Evolutionary conservation across 2,888 invertebrate genomes (phyloP).

Genomic region (Onchidella celtica): DNA sequence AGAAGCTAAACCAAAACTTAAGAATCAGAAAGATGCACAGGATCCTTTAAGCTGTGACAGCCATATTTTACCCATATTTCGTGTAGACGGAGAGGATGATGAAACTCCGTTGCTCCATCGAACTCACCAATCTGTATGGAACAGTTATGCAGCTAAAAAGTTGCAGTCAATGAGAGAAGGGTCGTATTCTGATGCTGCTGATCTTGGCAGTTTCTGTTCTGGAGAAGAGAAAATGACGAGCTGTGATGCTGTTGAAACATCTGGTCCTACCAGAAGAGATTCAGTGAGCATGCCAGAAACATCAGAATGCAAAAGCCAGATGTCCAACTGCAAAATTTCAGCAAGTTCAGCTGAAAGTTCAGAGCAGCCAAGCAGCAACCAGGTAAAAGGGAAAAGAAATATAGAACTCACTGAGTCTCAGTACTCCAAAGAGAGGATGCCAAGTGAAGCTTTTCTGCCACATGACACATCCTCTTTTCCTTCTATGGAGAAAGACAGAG

Average conservation of each 20-base stretch:
- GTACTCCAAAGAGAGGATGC: not conserved
- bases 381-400: no score
- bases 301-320: not conserved
- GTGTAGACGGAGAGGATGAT: constrained; percentile 55
- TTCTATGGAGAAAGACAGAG: constrained; percentile 32
- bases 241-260: not conserved
- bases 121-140: constrained; percentile 68
- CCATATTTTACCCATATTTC: constrained; percentile 42
- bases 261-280: no score
- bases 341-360: not conserved
- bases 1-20: not conserved
- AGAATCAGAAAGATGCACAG: not conserved
- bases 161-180: constrained; percentile 70
- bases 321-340: not conserved
- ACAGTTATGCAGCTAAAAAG: constrained; percentile 72
- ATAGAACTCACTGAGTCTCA: not conserved
- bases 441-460: not conserved
- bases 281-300: no score
- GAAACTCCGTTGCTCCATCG: constrained; percentile 72
- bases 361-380: not conserved
- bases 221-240: not conserved
- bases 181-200: constrained; percentile 59
- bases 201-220: constrained; percentile 14
- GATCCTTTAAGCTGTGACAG: constrained; percentile 46
- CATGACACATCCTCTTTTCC: constrained; percentile 8